phyloP scores from a whole-genome alignment of 2,113 vertebrate genomes.

The Gavia stellata region DNA sequence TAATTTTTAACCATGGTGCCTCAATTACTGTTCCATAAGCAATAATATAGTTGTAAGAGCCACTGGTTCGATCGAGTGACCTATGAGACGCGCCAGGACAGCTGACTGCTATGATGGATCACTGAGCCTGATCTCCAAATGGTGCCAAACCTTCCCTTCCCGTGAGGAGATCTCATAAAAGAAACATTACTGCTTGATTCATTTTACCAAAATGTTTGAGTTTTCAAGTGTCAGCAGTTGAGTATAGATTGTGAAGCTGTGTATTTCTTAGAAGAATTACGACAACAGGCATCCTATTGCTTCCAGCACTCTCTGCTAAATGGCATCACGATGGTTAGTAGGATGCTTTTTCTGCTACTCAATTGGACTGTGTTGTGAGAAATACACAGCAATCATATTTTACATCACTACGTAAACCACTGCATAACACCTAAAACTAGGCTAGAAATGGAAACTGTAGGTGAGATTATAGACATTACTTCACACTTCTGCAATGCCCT shows the following conservation, averaged over 20 bases:
- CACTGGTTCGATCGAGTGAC: constrained; percentile 89
- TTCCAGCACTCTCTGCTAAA: constrained; percentile 62
- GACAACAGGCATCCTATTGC: constrained; percentile 34
- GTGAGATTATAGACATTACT: constrained; percentile 35
- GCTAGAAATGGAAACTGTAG: constrained; percentile 20
- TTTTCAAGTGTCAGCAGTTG: constrained; percentile 71
- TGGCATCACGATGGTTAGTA: constrained; percentile 61
- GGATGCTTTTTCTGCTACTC: constrained; percentile 13
- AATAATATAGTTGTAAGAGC: constrained; percentile 94
- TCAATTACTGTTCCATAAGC: constrained; percentile 85
- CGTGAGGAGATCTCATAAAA: constrained; percentile 71
- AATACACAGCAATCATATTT: constrained; percentile 12
- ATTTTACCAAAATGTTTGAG: constrained; percentile 73
- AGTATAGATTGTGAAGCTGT: constrained; percentile 55
- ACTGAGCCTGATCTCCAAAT: constrained; percentile 78
- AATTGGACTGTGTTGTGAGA: not conserved
- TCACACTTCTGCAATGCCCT: not conserved
- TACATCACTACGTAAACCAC: constrained; percentile 21
- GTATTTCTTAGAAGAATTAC: constrained; percentile 65
- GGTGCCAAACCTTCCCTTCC: constrained; percentile 69
- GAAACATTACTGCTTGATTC: constrained; percentile 74
- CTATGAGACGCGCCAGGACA: constrained; percentile 89
- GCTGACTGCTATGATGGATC: constrained; percentile 91
- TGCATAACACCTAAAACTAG: constrained; percentile 8
- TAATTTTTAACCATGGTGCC: constrained; percentile 78